Evolutionary conservation across 37 sponge, comb jelly and placozoan species (phyloP).

Genomic region (Diacarnus erythraeanus): DNA sequence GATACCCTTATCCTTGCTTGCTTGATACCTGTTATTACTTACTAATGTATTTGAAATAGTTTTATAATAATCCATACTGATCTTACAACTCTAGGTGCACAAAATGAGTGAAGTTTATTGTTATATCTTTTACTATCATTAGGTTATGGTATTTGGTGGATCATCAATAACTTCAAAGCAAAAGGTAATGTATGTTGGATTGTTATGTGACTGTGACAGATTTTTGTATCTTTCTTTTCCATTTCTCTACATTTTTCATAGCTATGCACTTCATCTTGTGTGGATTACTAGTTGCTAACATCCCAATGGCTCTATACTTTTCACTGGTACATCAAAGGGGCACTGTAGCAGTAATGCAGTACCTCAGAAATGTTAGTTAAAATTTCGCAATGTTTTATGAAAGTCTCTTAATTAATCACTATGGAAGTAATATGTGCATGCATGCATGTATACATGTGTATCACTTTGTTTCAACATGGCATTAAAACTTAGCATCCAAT

Average conservation of each 20-base stretch:
- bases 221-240: too few species aligned
- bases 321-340: slow-evolving; percentile 83
- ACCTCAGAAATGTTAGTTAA: slow-evolving; percentile 47
- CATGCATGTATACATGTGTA: too few species aligned
- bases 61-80: too few species aligned
- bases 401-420: too few species aligned
- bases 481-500: too few species aligned
- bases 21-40: too few species aligned
- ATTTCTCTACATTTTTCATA: not conserved
- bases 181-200: not conserved
- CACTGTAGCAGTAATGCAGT: slow-evolving; percentile 51
- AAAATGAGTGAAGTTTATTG: not conserved
- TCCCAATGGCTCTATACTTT: slow-evolving; percentile 69
- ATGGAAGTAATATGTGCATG: slow-evolving; percentile 1
- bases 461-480: too few species aligned
- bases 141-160: not conserved
- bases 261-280: not conserved
- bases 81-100: too few species aligned
- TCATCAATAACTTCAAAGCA: not conserved
- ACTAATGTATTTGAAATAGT: too few species aligned
- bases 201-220: too few species aligned
- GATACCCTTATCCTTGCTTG: too few species aligned
- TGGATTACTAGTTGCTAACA: slow-evolving; percentile 37
- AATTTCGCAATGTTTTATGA: too few species aligned
- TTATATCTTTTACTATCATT: not conserved